Percentiles rank a stretch among this genome's conserved stretches.
Evolutionary conservation across 1,140 invertebrate species (phyloP).

Genomic region (silkworm (Bombyx mori)): DNA sequence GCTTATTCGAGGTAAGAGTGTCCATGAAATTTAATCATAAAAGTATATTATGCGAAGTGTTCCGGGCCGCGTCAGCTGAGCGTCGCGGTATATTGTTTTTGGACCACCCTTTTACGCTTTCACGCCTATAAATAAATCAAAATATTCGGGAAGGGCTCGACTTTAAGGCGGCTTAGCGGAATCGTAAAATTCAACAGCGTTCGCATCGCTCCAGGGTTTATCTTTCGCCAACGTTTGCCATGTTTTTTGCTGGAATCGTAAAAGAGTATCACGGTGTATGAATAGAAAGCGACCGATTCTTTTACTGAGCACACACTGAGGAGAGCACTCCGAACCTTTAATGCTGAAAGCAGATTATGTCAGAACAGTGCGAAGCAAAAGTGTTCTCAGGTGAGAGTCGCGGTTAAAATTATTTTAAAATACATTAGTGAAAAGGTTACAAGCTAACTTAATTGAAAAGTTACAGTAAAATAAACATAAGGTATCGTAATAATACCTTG

Average conservation of each 20-base stretch:
- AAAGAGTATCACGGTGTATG: constrained; percentile 58
- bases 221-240: constrained; percentile 49
- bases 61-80: constrained; percentile 30
- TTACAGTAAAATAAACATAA: no score
- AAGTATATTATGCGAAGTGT: constrained; percentile 31
- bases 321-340: constrained; percentile 43
- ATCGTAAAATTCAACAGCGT: constrained; percentile 69
- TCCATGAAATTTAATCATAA: constrained; percentile 17
- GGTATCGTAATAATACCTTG: no score
- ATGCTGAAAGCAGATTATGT: constrained; percentile 44
- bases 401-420: no score
- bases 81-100: constrained; percentile 60
- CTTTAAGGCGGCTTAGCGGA: constrained; percentile 68
- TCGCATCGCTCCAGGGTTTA: constrained; percentile 55
- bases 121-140: constrained; percentile 70
- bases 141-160: constrained; percentile 68
- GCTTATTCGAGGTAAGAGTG: no score
- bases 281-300: constrained; percentile 57
- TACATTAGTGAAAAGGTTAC: no score
- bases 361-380: constrained; percentile 15
- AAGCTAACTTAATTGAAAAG: no score
- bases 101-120: constrained; percentile 59
- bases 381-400: no score
- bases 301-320: constrained; percentile 48
- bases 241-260: constrained; percentile 59